phyloP scores from a whole-genome alignment of 2,888 invertebrate genomes.

The Podotricha telesiphe region DNA sequence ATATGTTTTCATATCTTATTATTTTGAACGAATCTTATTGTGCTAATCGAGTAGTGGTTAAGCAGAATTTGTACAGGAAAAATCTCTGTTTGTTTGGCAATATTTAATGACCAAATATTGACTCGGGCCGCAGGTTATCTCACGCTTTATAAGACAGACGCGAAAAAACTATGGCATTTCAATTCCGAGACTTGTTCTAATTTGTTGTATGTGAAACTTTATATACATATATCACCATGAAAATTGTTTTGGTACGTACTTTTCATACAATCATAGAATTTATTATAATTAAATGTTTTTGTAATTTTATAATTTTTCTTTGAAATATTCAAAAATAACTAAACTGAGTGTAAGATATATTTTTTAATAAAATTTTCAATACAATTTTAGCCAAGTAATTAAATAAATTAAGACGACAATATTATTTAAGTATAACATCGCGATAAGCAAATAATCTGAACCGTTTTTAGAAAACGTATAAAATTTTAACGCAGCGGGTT shows the following conservation, averaged over 20 bases:
- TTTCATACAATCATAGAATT: background rate
- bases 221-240: conserved; percentile 56
- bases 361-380: too few species aligned
- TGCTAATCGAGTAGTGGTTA: conserved; percentile 32
- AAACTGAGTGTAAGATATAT: too few species aligned
- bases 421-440: too few species aligned
- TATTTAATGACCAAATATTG: conserved; percentile 53
- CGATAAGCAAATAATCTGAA: too few species aligned
- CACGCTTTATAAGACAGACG: conserved; percentile 34
- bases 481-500: too few species aligned
- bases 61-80: conserved; percentile 55
- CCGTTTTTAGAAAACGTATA: too few species aligned
- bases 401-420: too few species aligned
- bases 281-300: too few species aligned
- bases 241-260: conserved; percentile 55
- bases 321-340: too few species aligned
- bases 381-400: too few species aligned
- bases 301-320: too few species aligned
- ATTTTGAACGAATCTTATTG: conserved; percentile 14
- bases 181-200: conserved; percentile 15
- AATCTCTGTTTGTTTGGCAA: conserved; percentile 44
- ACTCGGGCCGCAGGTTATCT: conserved; percentile 46
- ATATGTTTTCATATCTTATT: background rate
- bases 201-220: conserved; percentile 26
- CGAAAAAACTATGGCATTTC: conserved; percentile 26